These are phyloP conservation scores for Erebia epiphron DNA, from an alignment of 2,888 invertebrate genomes.

Conservation along the genomic window DNA sequence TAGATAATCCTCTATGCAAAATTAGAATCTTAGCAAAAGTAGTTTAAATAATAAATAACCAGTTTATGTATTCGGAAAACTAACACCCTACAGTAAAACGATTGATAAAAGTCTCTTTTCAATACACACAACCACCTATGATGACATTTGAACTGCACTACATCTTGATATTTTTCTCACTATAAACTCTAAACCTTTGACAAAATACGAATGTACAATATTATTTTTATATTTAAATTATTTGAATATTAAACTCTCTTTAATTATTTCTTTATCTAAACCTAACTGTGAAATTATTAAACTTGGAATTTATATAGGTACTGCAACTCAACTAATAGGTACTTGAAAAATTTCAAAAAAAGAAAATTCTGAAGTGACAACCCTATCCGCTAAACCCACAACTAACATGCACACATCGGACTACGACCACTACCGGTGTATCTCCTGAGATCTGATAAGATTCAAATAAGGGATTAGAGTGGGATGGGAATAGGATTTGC, in stretches of 20 bases:
- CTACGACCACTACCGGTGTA: conserved; percentile 74
- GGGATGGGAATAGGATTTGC: conserved; percentile 76
- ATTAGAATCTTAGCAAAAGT: background rate
- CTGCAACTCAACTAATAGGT: background rate
- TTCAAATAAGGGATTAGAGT: conserved; percentile 84
- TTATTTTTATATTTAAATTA: no score
- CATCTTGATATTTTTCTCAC: no score
- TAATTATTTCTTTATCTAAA: no score
- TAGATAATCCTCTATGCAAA: conserved; percentile 10
- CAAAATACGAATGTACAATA: no score
- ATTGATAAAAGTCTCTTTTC: background rate
- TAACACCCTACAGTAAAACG: background rate
- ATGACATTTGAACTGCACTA: no score
- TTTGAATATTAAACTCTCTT: no score
- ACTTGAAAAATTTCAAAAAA: background rate
- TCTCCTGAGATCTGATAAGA: conserved; percentile 83
- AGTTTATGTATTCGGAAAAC: background rate
- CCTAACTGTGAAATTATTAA: no score
- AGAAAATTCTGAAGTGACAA: conserved; percentile 42
- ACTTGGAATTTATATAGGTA: background rate
- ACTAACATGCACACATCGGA: conserved; percentile 66
- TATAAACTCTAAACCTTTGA: no score
- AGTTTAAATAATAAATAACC: background rate
- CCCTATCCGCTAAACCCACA: conserved; percentile 65
- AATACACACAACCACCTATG: background rate